phyloP scores from a whole-genome alignment of 2,888 invertebrate species.

The Tortrix viridana region DNA sequence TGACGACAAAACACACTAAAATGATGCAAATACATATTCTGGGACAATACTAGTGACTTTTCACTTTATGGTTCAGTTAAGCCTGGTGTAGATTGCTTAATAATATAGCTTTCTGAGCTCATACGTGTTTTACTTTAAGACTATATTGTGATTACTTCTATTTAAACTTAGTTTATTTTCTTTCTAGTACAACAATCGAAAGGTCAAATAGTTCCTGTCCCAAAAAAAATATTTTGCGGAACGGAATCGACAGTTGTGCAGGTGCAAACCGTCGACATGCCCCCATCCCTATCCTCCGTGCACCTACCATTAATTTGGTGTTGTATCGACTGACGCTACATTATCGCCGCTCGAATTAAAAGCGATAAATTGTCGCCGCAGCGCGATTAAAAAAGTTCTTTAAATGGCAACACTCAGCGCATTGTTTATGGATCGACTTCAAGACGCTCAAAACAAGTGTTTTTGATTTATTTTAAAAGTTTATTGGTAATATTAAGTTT shows the following conservation, averaged over 20 bases:
- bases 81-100: no score
- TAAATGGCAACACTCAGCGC: conserved; percentile 27
- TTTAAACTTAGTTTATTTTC: no score
- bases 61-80: no score
- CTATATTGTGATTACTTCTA: no score
- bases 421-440: conserved; percentile 32
- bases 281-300: conserved; percentile 12
- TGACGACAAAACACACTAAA: no score
- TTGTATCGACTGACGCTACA: conserved; percentile 37
- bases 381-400: conserved; percentile 35
- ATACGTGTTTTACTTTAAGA: no score
- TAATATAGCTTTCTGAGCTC: no score
- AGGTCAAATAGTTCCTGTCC: no score
- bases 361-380: conserved; percentile 35
- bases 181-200: no score
- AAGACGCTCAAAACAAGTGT: conserved; percentile 5
- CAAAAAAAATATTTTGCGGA: no score
- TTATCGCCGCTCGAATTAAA: conserved; percentile 38
- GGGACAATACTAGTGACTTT: no score
- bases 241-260: not conserved
- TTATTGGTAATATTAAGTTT: not conserved
- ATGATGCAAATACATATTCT: no score
- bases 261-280: not conserved
- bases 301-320: conserved; percentile 37
- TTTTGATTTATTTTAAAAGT: conserved; percentile 3